Evolutionary conservation across 2,888 invertebrate species (phyloP).

Genomic region (Linnaemya vulpina): DNA sequence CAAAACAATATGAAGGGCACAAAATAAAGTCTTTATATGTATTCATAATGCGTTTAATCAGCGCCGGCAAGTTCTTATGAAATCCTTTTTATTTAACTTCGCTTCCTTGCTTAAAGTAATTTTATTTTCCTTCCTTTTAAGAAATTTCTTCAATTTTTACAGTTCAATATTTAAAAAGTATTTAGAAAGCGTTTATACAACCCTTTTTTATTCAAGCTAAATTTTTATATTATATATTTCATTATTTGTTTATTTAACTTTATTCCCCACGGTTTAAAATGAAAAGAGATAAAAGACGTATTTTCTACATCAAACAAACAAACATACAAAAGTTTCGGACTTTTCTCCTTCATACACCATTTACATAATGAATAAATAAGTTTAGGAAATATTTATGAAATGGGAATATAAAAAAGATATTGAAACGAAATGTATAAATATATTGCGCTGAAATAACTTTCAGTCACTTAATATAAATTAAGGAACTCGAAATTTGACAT

Average conservation of each 20-base stretch:
- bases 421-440: too few relatives aligned
- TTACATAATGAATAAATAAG: constrained; percentile 2
- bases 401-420: background rate
- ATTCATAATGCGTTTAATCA: constrained; percentile 59
- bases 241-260: constrained; percentile 21
- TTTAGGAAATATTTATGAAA: background rate
- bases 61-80: constrained; percentile 58
- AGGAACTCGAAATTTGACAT: too few relatives aligned
- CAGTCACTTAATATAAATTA: too few relatives aligned
- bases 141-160: background rate
- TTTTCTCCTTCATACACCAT: background rate
- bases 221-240: background rate
- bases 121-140: background rate
- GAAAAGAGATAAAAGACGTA: constrained; percentile 2
- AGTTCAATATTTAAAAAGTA: constrained; percentile 12
- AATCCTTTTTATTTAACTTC: constrained; percentile 48
- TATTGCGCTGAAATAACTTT: too few relatives aligned
- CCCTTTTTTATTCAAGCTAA: constrained; percentile 36
- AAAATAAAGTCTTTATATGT: background rate
- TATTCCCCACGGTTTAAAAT: constrained; percentile 33
- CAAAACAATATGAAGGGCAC: background rate
- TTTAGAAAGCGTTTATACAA: constrained; percentile 55
- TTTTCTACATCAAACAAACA: background rate
- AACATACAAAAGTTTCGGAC: background rate
- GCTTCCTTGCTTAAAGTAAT: constrained; percentile 27